phyloP scores from a whole-genome alignment of 1,140 invertebrate species.

The Anoplolepis gracilipes region DNA sequence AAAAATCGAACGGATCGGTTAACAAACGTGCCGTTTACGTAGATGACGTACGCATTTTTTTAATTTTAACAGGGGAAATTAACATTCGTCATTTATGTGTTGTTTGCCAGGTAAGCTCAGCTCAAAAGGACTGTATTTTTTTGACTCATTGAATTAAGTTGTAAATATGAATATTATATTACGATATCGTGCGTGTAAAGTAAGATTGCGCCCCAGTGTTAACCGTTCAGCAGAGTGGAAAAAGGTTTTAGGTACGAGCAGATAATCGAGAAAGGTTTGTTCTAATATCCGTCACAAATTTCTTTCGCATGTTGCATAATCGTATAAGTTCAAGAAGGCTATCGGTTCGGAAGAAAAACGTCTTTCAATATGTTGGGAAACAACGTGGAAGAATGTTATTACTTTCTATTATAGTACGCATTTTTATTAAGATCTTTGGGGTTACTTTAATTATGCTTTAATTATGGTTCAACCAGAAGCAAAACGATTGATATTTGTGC shows the following conservation, averaged over 20 bases:
- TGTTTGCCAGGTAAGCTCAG: no score
- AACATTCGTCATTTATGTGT: not conserved
- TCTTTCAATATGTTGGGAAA: slow-evolving; percentile 36
- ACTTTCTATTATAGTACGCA: not conserved
- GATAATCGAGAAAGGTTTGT: slow-evolving; percentile 52
- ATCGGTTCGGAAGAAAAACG: slow-evolving; percentile 54
- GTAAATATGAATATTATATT: slow-evolving; percentile 6
- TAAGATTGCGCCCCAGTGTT: slow-evolving; percentile 32
- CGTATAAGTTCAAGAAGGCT: slow-evolving; percentile 48
- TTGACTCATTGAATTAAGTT: not conserved
- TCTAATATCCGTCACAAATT: slow-evolving; percentile 27
- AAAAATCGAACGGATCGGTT: not conserved
- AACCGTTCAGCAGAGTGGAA: slow-evolving; percentile 18
- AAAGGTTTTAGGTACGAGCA: slow-evolving; percentile 50
- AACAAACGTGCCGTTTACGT: not conserved
- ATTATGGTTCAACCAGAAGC: not conserved
- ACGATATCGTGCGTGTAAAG: not conserved
- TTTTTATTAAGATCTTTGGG: not conserved
- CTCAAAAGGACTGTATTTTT: not conserved
- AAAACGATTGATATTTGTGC: not conserved
- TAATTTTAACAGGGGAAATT: not conserved
- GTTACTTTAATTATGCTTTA: not conserved
- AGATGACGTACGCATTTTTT: not conserved
- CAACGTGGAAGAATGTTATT: not conserved
- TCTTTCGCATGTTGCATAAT: slow-evolving; percentile 25